A percentile compares a stretch with the other conserved stretches of the same genome.
Evolutionary conservation across 2,888 invertebrate genomes (phyloP).

Genomic region (Aromia moschata): DNA sequence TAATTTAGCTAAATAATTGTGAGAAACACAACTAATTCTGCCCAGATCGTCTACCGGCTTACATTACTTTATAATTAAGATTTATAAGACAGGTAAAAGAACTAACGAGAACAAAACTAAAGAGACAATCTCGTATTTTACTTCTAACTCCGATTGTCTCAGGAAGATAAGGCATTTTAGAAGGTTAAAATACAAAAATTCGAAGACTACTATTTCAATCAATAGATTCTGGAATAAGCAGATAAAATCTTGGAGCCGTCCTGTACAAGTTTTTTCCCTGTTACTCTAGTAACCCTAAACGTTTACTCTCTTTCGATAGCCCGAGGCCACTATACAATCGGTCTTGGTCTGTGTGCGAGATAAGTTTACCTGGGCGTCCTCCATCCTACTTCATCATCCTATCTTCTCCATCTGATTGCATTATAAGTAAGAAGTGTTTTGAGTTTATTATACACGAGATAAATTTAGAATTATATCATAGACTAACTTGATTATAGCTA

Average conservation of each 20-base stretch:
- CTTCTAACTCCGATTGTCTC: too few relatives aligned
- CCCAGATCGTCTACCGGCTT: too few relatives aligned
- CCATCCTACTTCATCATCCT: slow-evolving; percentile 33
- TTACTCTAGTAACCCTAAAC: slow-evolving; percentile 41
- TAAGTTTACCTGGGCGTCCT: slow-evolving; percentile 39
- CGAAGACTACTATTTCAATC: slow-evolving; percentile 39
- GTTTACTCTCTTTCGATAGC: slow-evolving; percentile 37
- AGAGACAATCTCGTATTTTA: too few relatives aligned
- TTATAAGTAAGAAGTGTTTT: slow-evolving; percentile 47
- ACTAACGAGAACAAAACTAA: too few relatives aligned
- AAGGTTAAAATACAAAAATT: slow-evolving; percentile 13
- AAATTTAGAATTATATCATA: slow-evolving; percentile 48
- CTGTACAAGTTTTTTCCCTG: slow-evolving; percentile 35
- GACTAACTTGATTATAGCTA: slow-evolving; percentile 40
- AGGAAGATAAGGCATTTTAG: too few relatives aligned
- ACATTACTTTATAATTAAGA: too few relatives aligned
- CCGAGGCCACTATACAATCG: slow-evolving; percentile 32
- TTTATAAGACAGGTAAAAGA: too few relatives aligned
- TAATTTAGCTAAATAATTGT: too few relatives aligned
- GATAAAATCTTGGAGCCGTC: slow-evolving; percentile 43
- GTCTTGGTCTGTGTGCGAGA: slow-evolving; percentile 36
- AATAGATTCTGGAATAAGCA: slow-evolving; percentile 31
- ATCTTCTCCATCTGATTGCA: slow-evolving; percentile 44
- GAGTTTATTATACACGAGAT: slow-evolving; percentile 47
- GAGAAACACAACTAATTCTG: too few relatives aligned